phyloP scores from a whole-genome alignment of 2,888 invertebrate species.

The Xylota sylvarum region DNA sequence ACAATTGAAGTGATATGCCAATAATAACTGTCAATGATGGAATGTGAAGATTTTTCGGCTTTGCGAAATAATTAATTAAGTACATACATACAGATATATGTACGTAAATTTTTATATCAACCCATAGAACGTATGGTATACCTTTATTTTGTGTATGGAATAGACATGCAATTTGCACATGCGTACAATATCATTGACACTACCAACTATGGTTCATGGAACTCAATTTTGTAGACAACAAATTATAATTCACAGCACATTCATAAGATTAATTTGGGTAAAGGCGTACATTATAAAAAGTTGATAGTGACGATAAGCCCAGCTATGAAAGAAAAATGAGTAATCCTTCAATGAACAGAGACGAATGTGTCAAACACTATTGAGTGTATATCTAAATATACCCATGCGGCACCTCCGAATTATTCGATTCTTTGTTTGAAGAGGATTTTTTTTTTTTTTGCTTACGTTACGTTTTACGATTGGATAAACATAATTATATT shows the following conservation, averaged over 20 bases:
- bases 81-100: not conserved
- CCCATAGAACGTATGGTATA: too few species aligned
- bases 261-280: not conserved
- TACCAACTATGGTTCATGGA: not conserved
- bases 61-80: not conserved
- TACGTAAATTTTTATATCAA: not conserved
- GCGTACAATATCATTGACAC: not conserved
- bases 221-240: not conserved
- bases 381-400: too few species aligned
- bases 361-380: too few species aligned
- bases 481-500: too few species aligned
- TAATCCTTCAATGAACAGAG: too few species aligned
- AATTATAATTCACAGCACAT: not conserved
- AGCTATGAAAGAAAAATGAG: too few species aligned
- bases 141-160: too few species aligned
- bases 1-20: constrained; percentile 9
- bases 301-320: too few species aligned
- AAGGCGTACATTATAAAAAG: not conserved
- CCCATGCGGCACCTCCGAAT: too few species aligned
- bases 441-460: too few species aligned
- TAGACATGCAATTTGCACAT: not conserved
- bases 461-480: too few species aligned
- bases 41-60: not conserved
- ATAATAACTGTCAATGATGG: not conserved
- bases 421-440: too few species aligned